Evolutionary conservation across 2,888 invertebrate genomes (phyloP).

Genomic region (Cantharis lateralis): DNA sequence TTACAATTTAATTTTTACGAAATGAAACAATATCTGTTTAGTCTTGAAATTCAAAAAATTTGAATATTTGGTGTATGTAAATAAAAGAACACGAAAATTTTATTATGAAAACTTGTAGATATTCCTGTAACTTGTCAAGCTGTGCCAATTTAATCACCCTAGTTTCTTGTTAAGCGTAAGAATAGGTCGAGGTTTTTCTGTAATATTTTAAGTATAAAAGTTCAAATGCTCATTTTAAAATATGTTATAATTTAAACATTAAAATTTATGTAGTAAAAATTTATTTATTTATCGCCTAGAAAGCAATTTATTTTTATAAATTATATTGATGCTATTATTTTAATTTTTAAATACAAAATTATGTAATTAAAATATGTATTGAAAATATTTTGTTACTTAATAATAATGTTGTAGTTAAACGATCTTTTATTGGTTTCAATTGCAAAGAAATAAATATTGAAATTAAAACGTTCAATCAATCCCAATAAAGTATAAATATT

Average conservation of each 20-base stretch:
- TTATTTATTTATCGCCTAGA: neutral
- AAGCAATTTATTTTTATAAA: neutral
- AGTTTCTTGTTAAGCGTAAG: neutral
- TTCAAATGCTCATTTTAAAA: conserved; percentile 11
- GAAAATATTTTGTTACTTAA: neutral
- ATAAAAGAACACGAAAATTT: neutral
- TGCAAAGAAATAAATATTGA: neutral
- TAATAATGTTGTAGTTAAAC: neutral
- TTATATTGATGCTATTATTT: neutral
- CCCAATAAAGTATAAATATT: neutral
- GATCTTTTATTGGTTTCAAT: neutral
- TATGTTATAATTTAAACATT: neutral
- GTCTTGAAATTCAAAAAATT: neutral
- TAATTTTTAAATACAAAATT: neutral
- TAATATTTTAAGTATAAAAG: conserved; percentile 8
- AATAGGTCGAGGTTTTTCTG: conserved; percentile 1
- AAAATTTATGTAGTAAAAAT: neutral
- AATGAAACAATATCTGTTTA: neutral
- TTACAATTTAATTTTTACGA: neutral
- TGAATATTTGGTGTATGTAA: neutral
- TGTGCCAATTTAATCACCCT: neutral
- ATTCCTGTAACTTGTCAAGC: neutral
- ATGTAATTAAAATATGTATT: neutral
- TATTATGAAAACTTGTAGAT: neutral
- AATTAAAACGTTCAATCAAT: neutral